Conservation (phyloP, 2,888 invertebrate genomes). For the Amblyteles armatorius region DNA sequence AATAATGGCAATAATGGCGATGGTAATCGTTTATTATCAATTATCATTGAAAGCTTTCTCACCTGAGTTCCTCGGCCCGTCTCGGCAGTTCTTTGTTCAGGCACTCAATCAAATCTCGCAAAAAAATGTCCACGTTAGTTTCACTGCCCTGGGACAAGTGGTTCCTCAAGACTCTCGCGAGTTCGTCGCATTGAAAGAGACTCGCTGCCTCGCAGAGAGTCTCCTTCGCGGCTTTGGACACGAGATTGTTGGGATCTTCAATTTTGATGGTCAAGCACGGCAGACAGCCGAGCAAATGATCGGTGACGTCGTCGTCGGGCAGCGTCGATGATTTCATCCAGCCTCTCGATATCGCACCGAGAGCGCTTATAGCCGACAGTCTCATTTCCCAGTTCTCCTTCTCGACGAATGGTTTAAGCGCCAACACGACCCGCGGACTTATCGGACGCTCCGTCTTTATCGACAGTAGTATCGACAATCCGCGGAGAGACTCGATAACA, state of each 20-base stretch:
- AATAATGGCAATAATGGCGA: neutral
- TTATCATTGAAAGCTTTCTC: slow-evolving; percentile 16
- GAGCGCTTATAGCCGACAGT: slow-evolving; percentile 78
- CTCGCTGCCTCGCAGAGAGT: slow-evolving; percentile 75
- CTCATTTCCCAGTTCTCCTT: slow-evolving; percentile 81
- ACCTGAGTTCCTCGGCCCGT: slow-evolving; percentile 80
- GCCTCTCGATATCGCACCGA: slow-evolving; percentile 75
- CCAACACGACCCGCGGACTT: slow-evolving; percentile 79
- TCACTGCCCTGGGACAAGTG: slow-evolving; percentile 72
- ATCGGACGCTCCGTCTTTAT: slow-evolving; percentile 75
- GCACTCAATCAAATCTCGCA: slow-evolving; percentile 75
- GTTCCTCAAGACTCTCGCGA: slow-evolving; percentile 72
- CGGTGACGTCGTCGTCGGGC: slow-evolving; percentile 76
- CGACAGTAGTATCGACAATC: slow-evolving; percentile 77
- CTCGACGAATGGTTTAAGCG: slow-evolving; percentile 81
- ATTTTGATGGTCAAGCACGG: slow-evolving; percentile 80
- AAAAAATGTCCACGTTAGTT: slow-evolving; percentile 74
- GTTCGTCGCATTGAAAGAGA: slow-evolving; percentile 74
- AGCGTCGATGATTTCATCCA: slow-evolving; percentile 74
- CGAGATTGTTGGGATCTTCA: slow-evolving; percentile 75
- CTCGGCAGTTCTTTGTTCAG: slow-evolving; percentile 77
- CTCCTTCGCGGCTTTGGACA: slow-evolving; percentile 77
- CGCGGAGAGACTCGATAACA: slow-evolving; percentile 79
- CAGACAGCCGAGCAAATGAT: slow-evolving; percentile 80
- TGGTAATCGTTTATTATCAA: no score